Conservation (phyloP, 2,113 vertebrate species). For the Macroglossus sobrinus region DNA sequence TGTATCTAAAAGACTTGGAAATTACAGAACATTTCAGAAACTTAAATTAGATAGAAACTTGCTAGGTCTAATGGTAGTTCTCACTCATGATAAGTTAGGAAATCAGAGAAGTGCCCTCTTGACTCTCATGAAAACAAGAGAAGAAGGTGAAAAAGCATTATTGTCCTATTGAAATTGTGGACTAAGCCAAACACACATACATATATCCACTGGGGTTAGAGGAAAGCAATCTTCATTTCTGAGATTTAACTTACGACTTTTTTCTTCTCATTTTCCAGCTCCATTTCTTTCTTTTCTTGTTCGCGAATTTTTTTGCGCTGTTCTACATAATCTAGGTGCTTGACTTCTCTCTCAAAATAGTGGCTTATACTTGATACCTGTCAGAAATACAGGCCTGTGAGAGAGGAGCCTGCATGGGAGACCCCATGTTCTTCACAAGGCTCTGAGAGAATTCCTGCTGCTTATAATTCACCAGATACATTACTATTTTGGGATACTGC, state of each 20-base stretch:
- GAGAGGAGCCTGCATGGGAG: neutral
- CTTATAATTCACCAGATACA: neutral
- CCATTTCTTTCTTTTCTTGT: slow-evolving; percentile 72
- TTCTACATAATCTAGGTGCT: slow-evolving; percentile 83
- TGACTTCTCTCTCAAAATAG: slow-evolving; percentile 89
- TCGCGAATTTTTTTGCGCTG: slow-evolving; percentile 74
- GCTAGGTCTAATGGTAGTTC: neutral
- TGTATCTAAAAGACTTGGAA: neutral
- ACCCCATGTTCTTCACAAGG: neutral
- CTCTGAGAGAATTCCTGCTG: neutral
- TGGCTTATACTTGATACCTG: slow-evolving; percentile 80
- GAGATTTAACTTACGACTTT: slow-evolving; percentile 80
- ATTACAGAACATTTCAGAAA: neutral
- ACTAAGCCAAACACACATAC: neutral
- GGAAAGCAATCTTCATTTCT: neutral
- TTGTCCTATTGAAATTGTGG: neutral
- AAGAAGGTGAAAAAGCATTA: neutral
- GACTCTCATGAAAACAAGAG: neutral
- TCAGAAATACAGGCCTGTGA: slow-evolving; percentile 37
- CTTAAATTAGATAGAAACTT: neutral
- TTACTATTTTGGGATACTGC: neutral
- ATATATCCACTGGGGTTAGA: neutral
- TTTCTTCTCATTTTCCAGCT: slow-evolving; percentile 74
- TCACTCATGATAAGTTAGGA: neutral
- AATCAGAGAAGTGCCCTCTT: neutral